Evolutionary conservation across 2,797 vertebrate species (phyloP), one percentile per base, ranked within the genome.

Genomic region (Clamator glandarius): DNA sequence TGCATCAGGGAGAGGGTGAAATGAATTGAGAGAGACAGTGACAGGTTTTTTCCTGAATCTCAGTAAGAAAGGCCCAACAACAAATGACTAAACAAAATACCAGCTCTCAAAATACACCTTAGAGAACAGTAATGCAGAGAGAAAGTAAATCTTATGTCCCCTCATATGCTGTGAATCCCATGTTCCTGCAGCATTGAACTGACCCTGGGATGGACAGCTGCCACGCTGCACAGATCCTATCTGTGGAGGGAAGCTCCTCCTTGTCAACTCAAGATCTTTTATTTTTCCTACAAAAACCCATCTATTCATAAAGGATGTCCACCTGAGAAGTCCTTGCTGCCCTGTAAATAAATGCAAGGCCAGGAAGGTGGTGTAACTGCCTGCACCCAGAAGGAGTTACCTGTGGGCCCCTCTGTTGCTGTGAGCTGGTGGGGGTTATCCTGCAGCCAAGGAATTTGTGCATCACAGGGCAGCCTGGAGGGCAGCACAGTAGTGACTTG

Each of bases 311-410:
- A 79, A 69, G 82, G 44, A 25, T 46, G 4, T 73, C 79, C 31
- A 61, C 42, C 7, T 54, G 72, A 73, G 25, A 79, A 70, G 39
- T 36, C 33, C 46, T 73, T 66, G 42, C 67, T 72, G 42, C 9
- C 2, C 21, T 61, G 14, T 42, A 84, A 70, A 89, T 87, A 94
- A 87, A 52, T 28, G 29, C 75, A 87, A 87, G 68, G 75, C 42
- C 91, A 69, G 0, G 0, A 18, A 36, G 15, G 15, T 36, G 44
- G 25, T 63, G 13, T 29, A 50, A 46, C n/a, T 0, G 0, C 28
- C 51, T n/a, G 67, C 46, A 14, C 18, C 42, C 18, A 44, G 42
- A 44, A 41, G 41, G 41, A 44, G 42, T 16, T 42, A 16, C 41
- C 41, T 15, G 42, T 44, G 42, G n/a, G 31, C 44, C 61, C 19